Conservation (phyloP, 2,797 vertebrate genomes). For the Acanthornis magna region DNA sequence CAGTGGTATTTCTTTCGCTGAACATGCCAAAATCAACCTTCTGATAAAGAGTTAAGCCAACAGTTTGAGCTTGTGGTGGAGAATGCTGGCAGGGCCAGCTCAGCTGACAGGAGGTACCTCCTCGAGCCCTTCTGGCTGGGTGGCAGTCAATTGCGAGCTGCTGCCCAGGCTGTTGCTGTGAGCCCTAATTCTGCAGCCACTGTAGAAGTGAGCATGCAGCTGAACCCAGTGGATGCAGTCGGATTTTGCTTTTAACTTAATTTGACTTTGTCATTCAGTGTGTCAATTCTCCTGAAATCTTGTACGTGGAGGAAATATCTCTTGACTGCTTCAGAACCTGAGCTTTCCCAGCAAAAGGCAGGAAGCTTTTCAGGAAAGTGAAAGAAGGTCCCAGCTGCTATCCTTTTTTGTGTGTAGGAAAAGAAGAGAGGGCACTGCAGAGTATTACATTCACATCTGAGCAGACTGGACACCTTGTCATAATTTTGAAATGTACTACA, state of each 20-base stretch:
- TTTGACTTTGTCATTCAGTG: neutral
- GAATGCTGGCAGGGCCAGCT: neutral
- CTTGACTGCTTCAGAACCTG: neutral
- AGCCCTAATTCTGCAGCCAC: neutral
- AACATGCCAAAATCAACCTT: neutral
- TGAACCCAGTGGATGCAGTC: neutral
- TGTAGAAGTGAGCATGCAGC: accelerated
- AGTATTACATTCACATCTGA: accelerated
- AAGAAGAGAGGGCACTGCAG: neutral
- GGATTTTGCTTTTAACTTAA: neutral
- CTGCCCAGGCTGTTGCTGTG: accelerated
- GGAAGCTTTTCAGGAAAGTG: neutral
- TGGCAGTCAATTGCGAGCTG: neutral
- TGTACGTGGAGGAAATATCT: neutral
- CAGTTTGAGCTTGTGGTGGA: neutral
- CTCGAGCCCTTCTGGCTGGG: neutral
- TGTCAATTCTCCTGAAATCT: neutral
- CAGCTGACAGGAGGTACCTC: neutral
- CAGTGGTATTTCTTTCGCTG: neutral
- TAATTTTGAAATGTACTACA: neutral
- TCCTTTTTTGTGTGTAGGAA: neutral
- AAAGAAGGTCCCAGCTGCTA: neutral
- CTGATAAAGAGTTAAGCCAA: neutral
- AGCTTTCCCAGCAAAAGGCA: neutral
- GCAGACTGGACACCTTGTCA: neutral